These are phyloP conservation scores for rat (Rattus norvegicus) DNA, from an alignment of 2,113 vertebrate genomes.

Conservation along the genomic window DNA sequence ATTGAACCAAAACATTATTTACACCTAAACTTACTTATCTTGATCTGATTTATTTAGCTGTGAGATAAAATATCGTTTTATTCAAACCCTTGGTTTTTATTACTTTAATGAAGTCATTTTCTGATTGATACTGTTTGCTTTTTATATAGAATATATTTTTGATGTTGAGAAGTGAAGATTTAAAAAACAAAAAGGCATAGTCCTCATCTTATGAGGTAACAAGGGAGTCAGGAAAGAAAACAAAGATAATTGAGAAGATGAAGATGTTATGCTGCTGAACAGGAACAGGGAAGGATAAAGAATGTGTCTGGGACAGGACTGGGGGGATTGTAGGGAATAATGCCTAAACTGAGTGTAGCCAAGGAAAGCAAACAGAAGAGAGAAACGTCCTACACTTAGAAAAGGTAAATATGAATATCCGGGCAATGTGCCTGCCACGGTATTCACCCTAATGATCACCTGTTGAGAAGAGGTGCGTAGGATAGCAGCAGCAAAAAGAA, in stretches of 20 bases:
- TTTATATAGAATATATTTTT: background rate
- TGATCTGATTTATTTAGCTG: slow-evolving; percentile 29
- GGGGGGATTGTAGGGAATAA: background rate
- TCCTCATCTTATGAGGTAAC: background rate
- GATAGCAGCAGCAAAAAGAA: background rate
- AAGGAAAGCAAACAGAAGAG: background rate
- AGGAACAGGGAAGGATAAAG: background rate
- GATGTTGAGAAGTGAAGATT: slow-evolving; percentile 7
- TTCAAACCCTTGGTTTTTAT: slow-evolving; percentile 3
- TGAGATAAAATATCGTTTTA: slow-evolving; percentile 8
- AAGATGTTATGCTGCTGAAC: background rate
- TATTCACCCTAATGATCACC: background rate
- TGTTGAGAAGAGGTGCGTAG: background rate
- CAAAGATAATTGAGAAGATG: background rate
- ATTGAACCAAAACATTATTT: background rate
- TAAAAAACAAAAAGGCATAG: background rate
- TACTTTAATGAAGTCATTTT: slow-evolving; percentile 1
- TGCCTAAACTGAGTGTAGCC: background rate
- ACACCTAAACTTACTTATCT: background rate
- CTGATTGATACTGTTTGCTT: background rate
- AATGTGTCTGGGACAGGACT: background rate
- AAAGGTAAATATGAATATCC: background rate
- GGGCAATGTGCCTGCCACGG: background rate
- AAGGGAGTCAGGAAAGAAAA: slow-evolving; percentile 32
- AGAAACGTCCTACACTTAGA: background rate